phyloP scores from a whole-genome alignment of 2,888 invertebrate genomes.

The Polymixis lichenea region DNA sequence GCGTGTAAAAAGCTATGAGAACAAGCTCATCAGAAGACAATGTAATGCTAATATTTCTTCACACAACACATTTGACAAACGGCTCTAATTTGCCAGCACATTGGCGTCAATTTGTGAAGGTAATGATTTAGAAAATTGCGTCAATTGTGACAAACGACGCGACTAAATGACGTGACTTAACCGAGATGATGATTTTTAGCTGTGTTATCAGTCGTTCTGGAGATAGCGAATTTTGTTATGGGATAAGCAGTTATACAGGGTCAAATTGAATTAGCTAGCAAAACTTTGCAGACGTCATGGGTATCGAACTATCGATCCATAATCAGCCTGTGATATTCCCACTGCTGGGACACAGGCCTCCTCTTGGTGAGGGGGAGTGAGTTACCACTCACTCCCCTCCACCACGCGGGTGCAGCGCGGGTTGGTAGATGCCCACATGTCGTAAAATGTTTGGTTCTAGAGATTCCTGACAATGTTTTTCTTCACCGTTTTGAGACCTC shows the following conservation, averaged over 20 bases:
- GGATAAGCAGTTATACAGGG: background rate
- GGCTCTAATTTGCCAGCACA: conserved; percentile 51
- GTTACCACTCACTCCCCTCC: too few relatives aligned
- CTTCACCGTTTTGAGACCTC: too few relatives aligned
- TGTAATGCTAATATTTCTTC: conserved; percentile 37
- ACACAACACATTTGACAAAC: conserved; percentile 59
- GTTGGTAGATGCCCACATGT: too few relatives aligned
- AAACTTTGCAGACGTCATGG: too few relatives aligned
- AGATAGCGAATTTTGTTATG: background rate
- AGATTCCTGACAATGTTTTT: too few relatives aligned
- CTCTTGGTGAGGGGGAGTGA: too few relatives aligned
- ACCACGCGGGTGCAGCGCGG: too few relatives aligned
- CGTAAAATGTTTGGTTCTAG: too few relatives aligned
- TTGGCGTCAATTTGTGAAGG: conserved; percentile 58
- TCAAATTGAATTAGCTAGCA: too few relatives aligned
- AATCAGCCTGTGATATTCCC: too few relatives aligned
- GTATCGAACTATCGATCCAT: too few relatives aligned
- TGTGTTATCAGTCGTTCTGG: conserved; percentile 5
- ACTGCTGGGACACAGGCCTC: too few relatives aligned
- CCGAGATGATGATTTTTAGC: conserved; percentile 50
- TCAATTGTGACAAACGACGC: conserved; percentile 62
- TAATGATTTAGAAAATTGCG: conserved; percentile 67
- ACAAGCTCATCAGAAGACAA: conserved; percentile 36
- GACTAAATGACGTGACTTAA: conserved; percentile 46
- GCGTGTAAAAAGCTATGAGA: conserved; percentile 11